Evolutionary conservation across 2,113 vertebrate genomes (phyloP).

Genomic region (Phalacrocorax brasilianus): DNA sequence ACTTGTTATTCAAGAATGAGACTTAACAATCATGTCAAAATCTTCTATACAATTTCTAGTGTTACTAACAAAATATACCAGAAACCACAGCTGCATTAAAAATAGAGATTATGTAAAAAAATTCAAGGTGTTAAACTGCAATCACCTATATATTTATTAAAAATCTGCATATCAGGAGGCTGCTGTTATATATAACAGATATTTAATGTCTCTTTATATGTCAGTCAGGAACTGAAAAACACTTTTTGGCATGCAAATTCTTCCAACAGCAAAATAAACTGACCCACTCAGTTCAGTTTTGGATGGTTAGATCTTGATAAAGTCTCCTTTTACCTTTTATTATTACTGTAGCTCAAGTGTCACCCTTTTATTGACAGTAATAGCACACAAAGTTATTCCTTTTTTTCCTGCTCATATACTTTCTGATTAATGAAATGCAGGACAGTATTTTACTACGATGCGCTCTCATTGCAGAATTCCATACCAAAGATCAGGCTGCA

Average conservation of each 20-base stretch:
- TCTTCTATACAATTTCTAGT: not conserved
- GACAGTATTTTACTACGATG: not conserved
- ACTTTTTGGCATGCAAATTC: not conserved
- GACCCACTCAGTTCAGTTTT: not conserved
- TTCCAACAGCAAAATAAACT: not conserved
- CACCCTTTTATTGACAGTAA: not conserved
- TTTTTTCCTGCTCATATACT: not conserved
- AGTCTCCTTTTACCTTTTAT: not conserved
- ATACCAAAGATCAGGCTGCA: not conserved
- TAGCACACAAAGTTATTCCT: not conserved
- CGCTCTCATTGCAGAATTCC: not conserved
- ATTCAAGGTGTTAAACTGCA: not conserved
- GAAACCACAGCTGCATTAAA: not conserved
- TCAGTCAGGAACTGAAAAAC: not conserved
- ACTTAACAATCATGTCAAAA: not conserved
- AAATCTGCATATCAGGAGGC: not conserved
- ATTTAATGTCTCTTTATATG: not conserved
- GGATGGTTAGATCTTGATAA: not conserved
- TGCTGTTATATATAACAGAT: not conserved
- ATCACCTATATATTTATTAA: not conserved
- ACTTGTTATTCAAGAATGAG: not conserved
- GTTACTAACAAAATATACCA: not conserved
- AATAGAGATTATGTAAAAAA: not conserved
- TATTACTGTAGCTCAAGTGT: not conserved
- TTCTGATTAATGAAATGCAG: slow-evolving; percentile 4